Evolutionary conservation across 2,797 vertebrate genomes (phyloP), one percentile per base, ranked within the genome.

Genomic region (Momotus momota): DNA sequence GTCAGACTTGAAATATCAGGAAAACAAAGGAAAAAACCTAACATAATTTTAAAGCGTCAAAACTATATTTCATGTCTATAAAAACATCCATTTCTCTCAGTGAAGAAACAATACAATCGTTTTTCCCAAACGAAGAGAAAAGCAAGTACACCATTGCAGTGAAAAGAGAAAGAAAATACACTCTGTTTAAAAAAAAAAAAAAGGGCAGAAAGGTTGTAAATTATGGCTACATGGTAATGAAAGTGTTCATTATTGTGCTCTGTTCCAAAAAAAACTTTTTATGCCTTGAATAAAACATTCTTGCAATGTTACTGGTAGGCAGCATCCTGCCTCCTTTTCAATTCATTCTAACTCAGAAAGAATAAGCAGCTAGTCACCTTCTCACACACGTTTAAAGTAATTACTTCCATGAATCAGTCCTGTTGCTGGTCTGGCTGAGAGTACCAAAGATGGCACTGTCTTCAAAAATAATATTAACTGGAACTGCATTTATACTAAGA

Each of bases 81-180:
- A 90, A 67, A 88, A 12, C 4, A 52, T 17, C 9, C 2, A 0
- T 23, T 86, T 80, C 22, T 58, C 61, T 57, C 31, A 33, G 9
- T 7, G 41, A 85, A 85, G 22, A 5, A 83, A 31, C 5, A 1
- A 78, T 4, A n/a, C 0, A 0, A 23, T 46, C 9, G 12, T 43
- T 93, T 92, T 80, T 77, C 31, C 35, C 26, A 73, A 74, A 87
- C 2, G 17, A 78, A 92, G 33, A 88, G 4, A 83, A 88, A 85
- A 40, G 11, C 7, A 82, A 70, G 38, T 46, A 69, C 2, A 69
- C 3, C 12, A 48, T 33, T 11, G 54, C 5, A 31, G 7, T 9
- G 60, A 58, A 90, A 86, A 80, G 54, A 19, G 4, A 4, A 54
- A 65, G 18, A 64, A 79, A 86, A 57, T 2, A 35, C 6, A 21